Base-by-base conservation (phyloP, 2,888 invertebrate genomes). In the Xestia rhomboidea region DNA sequence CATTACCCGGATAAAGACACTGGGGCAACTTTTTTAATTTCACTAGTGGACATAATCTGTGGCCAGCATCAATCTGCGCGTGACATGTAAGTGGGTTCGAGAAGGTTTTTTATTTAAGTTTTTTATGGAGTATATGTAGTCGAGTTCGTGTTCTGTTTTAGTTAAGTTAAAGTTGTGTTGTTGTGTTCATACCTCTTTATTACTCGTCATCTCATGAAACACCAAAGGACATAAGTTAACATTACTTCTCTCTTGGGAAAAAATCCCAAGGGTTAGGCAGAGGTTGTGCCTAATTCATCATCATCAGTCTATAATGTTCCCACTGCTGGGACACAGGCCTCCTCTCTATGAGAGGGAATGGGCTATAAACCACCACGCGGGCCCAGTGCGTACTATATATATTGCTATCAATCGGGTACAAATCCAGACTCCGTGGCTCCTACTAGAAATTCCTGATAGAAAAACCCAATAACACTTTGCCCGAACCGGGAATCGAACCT, bases 11-110 rank as follows among this genome's bases (percentile, higher is more conserved):
- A 86, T 80, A 77, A 75, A 75, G 83, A 82, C 77, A 57, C 75
- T 76, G 74, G 69, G 57, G 41, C 78, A 89, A 90, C 89, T 89
- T 89, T 89, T 89, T 89, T 90, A 89, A 90, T 90, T 89, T 80
- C 86, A 85, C 80, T 83, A 89, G 89, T 90, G 87, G 83, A 86
- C 86, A 89, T 90, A 88, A 88, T 89, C 85, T 77, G 66, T 76
- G 81, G 66, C 83, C 83, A 84, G 77, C 86, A 90, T 89, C 89
- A 84, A 89, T 89, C 89, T 87, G 24, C 13, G 54, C 6, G 57
- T 74, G 83, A 79, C 83, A 18, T 51, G 62, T 38, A 38, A 63
- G 63, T 66, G 68, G 62, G 10, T 46, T 1, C n/a, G 13, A 8
- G 57, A 6, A 27, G 24, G 18, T 21, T 38, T 77, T 81, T 81